Evolutionary conservation across 2,113 vertebrate species (phyloP).

Genomic region (Noctilio leporinus): DNA sequence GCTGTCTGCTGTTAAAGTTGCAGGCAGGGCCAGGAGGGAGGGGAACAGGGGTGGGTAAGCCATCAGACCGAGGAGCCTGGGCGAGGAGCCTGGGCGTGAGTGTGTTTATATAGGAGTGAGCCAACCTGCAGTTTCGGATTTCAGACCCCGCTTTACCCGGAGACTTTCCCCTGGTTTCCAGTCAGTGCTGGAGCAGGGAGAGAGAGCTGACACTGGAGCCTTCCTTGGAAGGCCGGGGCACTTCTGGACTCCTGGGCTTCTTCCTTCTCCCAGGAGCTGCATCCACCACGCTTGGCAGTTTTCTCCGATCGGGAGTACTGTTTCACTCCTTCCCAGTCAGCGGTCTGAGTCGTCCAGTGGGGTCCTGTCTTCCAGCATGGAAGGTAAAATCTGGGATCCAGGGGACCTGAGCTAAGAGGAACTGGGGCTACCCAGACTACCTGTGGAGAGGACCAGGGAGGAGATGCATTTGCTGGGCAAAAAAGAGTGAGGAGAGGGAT

Average conservation of each 20-base stretch:
- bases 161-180: conserved; percentile 39
- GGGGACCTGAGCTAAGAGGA: background rate
- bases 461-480: background rate
- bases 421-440: background rate
- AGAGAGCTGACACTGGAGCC: background rate
- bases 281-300: background rate
- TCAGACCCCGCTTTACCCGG: conserved; percentile 69
- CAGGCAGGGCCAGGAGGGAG: conserved; percentile 15
- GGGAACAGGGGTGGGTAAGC: conserved; percentile 39
- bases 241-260: background rate
- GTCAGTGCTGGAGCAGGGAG: background rate
- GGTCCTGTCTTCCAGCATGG: background rate
- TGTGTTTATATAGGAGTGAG: conserved; percentile 70
- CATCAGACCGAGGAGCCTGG: conserved; percentile 32
- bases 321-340: background rate
- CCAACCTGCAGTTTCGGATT: conserved; percentile 77
- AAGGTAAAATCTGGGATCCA: conserved; percentile 70
- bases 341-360: background rate
- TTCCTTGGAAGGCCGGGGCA: background rate
- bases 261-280: background rate
- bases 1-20: conserved; percentile 59
- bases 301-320: background rate
- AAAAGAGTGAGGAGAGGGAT: background rate
- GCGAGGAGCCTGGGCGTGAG: conserved; percentile 52
- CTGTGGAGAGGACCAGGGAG: background rate